Evolutionary conservation across 2,888 invertebrate species (phyloP), one percentile per base, ranked within the genome.

Genomic region (Parnassius orleans): DNA sequence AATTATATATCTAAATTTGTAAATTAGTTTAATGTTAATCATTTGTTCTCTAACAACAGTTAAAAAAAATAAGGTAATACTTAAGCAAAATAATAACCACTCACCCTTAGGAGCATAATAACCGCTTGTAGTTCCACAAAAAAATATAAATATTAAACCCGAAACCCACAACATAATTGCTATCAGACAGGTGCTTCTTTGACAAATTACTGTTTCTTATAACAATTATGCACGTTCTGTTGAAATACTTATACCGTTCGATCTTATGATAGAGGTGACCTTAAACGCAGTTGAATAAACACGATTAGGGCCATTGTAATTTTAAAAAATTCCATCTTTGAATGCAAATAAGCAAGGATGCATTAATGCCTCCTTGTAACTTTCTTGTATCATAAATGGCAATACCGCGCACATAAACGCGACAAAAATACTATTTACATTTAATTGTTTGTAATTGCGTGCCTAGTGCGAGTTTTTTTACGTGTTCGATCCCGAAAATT

Each of bases 311-410:
- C 52, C 43, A 42, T 64, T 50, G 70, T 81, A 82, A 86, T n/a
- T n/a, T n/a, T n/a, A 86, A 87, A 83, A 74, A 69, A 78, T 83
- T 79, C 42, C 87, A 90, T 89, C 90, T 89, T 90, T 90, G 90
- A 70, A 72, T 73, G 75, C 79, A 77, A 60, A 72, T 64, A 60
- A 78, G 72, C 78, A 69, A 71, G 74, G 74, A 74, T 73, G 71
- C 69, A 69, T 68, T 33, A 33, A 33, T 33, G 33, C 33, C 33
- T 33, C 33, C 7, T 5, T 33, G 33, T 33, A 33, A 33, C 33
- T 33, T 33, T 33, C 33, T 33, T 33, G 33, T 33, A 33, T 33
- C 5, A 33, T 33, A 33, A 33, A 33, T 7, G 1, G 7, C 33
- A 1, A 19, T 19, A 19, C 19, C 33, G 5, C 24, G 1, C 5